Evolutionary conservation across 2,113 vertebrate genomes (phyloP), one percentile per base, ranked within the genome.

Genomic region (Cephalopholis sonnerati): DNA sequence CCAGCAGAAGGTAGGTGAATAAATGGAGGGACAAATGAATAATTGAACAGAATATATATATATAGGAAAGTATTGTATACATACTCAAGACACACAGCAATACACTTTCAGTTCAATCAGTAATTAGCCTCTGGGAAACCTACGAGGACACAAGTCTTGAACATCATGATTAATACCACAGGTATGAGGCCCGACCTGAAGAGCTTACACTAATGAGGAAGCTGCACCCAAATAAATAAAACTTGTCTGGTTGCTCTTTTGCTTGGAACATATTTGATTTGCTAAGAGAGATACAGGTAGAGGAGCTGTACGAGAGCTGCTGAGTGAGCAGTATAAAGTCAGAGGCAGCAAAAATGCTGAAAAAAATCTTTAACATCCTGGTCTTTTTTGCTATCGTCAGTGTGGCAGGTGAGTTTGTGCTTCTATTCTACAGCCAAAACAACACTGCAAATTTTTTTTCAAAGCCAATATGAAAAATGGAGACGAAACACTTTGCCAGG

Each of bases 391-490:
- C 22, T 53, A 3, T 89, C 3, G 0, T 90, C 17, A 81, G 54
- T 24, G 0, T 81, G 20, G 5, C 1, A 0, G 4, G n/a, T n/a
- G n/a, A n/a, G n/a, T n/a, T n/a, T n/a, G n/a, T n/a, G n/a, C n/a
- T n/a, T n/a, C n/a, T n/a, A n/a, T n/a, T n/a, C n/a, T n/a, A n/a
- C n/a, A n/a, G n/a, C n/a, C n/a, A n/a, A n/a, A n/a, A n/a, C n/a
- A n/a, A n/a, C n/a, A n/a, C n/a, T n/a, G n/a, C n/a, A n/a, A n/a
- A n/a, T n/a, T n/a, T n/a, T n/a, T n/a, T n/a, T n/a, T n/a, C n/a
- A n/a, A n/a, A n/a, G n/a, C n/a, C n/a, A 97, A 94, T 20, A 0
- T 13, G 8, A 4, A 0, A 41, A 9, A 32, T 6, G 2, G 1
- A 63, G 69, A 76, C 1, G 0, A 6, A 0, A 18, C 7, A 2